Base-by-base conservation (phyloP, 2,888 invertebrate species). In the Nemurella pictetii region DNA sequence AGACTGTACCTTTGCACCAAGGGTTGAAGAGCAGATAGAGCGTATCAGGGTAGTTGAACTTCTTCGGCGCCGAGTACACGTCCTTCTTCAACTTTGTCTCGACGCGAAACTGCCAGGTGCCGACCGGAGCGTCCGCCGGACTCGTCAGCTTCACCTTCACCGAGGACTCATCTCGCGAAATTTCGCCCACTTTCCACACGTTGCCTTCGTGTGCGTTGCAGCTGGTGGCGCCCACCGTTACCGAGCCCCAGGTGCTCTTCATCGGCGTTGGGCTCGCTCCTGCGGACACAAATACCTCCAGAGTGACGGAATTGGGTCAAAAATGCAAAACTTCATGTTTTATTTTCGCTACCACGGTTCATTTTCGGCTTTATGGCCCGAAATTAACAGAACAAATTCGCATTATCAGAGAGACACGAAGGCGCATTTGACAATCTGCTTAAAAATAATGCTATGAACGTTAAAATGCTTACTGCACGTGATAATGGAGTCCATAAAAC, bases 21-120 rank as follows among this genome's bases (percentile, higher is more conserved):
- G 97, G 96, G 89, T 96, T 97, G 90, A 96, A 96, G 15, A 97
- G 91, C 27, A 97, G 90, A 90, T 95, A 96, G 85, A 96, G 89
- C 84, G 94, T 94, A 85, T 94, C 93, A 9, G 94, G 94, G 87
- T 93, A 94, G 86, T 93, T 92, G 88, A 92, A 94, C 0, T 88
- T 88, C 90, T 88, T 83, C 87, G 86, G 29, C 84, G 81, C 77
- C 84, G 83, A 36, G 85, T 20, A 86, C 80, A 32, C 75, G 0
- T 85, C 85, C 0, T 81, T 83, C 78, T 88, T 87, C 32, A 91
- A 88, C 27, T 92, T 92, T 0, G 94, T 94, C 87, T 94, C 93
- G 4, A 95, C 92, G 80, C 93, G 92, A 5, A 95, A 91, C 12
- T 91, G 91, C 95, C 95, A 96, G 86, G 92, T 90, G 0, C 95